Percentiles rank a stretch among this genome's conserved stretches.
Conservation (phyloP, 2,797 vertebrate genomes). For the Pempheris klunzingeri region DNA sequence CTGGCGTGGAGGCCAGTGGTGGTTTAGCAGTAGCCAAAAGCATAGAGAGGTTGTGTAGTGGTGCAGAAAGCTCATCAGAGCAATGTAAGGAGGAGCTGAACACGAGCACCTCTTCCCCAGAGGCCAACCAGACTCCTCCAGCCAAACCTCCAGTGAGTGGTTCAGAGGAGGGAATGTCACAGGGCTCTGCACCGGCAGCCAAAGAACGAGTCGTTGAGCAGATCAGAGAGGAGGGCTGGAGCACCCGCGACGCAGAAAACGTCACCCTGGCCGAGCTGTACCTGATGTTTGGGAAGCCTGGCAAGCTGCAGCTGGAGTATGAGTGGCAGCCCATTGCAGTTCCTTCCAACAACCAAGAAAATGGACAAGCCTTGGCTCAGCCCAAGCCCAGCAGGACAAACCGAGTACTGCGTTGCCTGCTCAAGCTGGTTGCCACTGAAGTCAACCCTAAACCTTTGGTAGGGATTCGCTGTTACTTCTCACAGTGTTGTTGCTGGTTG, state of each 20-base stretch:
- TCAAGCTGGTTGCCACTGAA: slow-evolving; percentile 94
- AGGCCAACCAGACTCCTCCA: slow-evolving; percentile 60
- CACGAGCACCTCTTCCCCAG: slow-evolving; percentile 66
- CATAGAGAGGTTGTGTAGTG: slow-evolving; percentile 61
- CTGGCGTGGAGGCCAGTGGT: slow-evolving; percentile 40
- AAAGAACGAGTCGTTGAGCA: slow-evolving; percentile 87
- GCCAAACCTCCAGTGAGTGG: slow-evolving; percentile 37
- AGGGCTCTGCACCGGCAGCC: slow-evolving; percentile 66
- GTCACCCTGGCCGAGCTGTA: slow-evolving; percentile 98
- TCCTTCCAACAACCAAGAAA: slow-evolving; percentile 56
- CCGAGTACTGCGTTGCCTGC: slow-evolving; percentile 91
- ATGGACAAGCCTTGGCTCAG: slow-evolving; percentile 57
- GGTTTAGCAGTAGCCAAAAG: slow-evolving; percentile 73
- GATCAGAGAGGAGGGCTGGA: slow-evolving; percentile 96
- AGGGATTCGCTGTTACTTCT: slow-evolving; percentile 19
- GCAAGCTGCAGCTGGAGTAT: slow-evolving; percentile 96
- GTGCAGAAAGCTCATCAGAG: slow-evolving; percentile 80
- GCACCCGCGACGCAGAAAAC: slow-evolving; percentile 90
- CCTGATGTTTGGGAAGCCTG: slow-evolving; percentile 98
- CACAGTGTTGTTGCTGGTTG: not conserved
- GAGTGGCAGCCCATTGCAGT: slow-evolving; percentile 89
- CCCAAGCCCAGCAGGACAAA: slow-evolving; percentile 85
- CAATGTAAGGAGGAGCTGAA: slow-evolving; percentile 76
- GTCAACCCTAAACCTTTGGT: slow-evolving; percentile 95
- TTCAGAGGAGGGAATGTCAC: slow-evolving; percentile 66